Conservation (phyloP, 2,113 vertebrate species). For the Otus sunia region DNA sequence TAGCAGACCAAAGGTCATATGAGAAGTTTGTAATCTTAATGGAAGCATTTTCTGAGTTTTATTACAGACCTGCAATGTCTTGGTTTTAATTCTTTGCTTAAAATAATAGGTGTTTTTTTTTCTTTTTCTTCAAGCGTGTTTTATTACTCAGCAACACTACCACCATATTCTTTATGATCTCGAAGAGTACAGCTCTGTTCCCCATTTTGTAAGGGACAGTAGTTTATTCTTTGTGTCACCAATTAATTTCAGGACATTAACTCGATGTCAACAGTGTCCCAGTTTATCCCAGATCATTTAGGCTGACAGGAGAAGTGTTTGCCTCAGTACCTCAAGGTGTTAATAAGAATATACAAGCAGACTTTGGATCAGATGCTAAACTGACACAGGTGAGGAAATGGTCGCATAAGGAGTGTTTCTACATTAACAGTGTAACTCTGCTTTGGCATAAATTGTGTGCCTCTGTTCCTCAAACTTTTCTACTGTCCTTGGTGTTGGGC, state of each 20-base stretch:
- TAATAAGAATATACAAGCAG: background rate
- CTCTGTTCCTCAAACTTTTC: background rate
- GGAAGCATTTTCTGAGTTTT: background rate
- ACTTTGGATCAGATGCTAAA: background rate
- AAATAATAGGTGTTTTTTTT: background rate
- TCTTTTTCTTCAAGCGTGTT: background rate
- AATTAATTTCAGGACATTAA: background rate
- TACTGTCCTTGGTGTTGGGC: background rate
- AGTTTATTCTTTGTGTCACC: background rate
- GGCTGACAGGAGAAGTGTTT: background rate
- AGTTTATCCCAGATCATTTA: background rate
- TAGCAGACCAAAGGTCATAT: background rate
- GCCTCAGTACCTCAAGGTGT: background rate
- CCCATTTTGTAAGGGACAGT: background rate
- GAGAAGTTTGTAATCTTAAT: background rate
- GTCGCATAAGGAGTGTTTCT: background rate
- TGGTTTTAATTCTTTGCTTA: background rate
- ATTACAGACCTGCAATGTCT: background rate
- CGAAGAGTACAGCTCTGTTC: background rate
- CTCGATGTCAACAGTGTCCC: accelerated
- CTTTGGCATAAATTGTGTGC: background rate
- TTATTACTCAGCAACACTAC: background rate
- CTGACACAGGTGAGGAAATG: background rate
- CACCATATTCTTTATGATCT: background rate
- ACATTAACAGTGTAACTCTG: background rate